These are phyloP conservation scores for Crotalus viridis DNA, from an alignment of 2,113 vertebrate species.

Conservation along the genomic window DNA sequence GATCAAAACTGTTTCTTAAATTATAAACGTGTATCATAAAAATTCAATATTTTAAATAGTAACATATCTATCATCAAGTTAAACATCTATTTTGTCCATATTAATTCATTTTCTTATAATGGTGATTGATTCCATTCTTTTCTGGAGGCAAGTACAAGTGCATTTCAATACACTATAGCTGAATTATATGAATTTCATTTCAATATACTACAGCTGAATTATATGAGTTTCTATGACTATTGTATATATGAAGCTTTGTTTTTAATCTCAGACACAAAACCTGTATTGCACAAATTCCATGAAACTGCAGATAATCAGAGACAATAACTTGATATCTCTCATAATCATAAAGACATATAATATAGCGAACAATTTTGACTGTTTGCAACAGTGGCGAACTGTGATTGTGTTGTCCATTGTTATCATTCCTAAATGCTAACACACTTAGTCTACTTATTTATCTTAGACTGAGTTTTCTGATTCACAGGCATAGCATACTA, in stretches of 20 bases:
- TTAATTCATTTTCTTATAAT: background rate
- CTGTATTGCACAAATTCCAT: background rate
- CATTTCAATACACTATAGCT: background rate
- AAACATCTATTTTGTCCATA: background rate
- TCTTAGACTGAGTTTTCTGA: background rate
- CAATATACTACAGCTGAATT: background rate
- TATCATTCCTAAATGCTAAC: background rate
- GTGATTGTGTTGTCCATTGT: background rate
- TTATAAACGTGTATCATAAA: background rate
- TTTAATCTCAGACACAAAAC: background rate
- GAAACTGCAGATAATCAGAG: background rate
- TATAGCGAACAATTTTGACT: background rate
- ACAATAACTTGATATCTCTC: background rate
- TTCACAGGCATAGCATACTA: background rate
- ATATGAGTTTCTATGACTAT: background rate
- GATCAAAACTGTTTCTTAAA: background rate
- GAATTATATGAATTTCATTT: background rate
- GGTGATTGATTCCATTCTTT: background rate
- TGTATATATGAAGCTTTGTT: background rate
- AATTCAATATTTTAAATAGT: background rate
- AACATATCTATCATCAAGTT: background rate
- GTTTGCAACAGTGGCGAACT: background rate
- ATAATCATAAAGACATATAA: background rate
- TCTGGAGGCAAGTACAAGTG: background rate
- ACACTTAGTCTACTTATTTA: background rate